Base-by-base conservation (phyloP, 1,140 invertebrate species). In the Drosophila hydei region DNA sequence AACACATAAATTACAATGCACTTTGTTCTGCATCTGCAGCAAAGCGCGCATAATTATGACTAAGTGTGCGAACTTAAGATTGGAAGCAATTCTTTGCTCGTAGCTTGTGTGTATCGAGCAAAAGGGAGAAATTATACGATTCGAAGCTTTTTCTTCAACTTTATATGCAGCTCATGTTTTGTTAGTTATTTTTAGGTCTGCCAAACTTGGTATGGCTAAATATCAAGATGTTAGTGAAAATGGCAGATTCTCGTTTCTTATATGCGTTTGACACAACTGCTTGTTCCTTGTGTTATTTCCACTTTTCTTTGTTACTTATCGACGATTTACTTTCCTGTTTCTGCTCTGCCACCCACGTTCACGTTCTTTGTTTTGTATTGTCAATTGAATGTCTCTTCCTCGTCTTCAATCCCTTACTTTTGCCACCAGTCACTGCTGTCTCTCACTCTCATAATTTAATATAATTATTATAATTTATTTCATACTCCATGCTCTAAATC, bases 11-110 rank as follows among this genome's bases (percentile, higher is more conserved):
- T 55, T 48, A 62, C 27, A 21, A 1, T 52, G 59, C 38, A 62
- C n/a, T 63, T 63, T 50, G 67, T 55, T 63, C 50, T 63, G 60
- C 21, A 45, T 33, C 14, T 69, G 4, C 14, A 27, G 43, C 21
- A 42, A 16, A 16, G 25, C 48, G 25, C 12, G 56, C 14, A 4
- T 19, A 25, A 18, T 55, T 42, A 14, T 25, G 11, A 56, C 27
- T 25, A 14, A 9, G 27, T 21, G 11, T 23, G 16, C 11, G 5
- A 30, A 33, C 50, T 54, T 4, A 0, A 25, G 18, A 27, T 42
- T 56, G 21, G 1, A 42, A 42, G 27, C 9, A 12, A 25, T 27
- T 16, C 19, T 25, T 30, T 23, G 33, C 19, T 21, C 38, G 0
- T 19, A 11, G 27, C 25, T 18, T 27, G 0, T 4, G 14, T 2